Base-by-base conservation (phyloP, 2,888 invertebrate genomes). In the Callimorpha dominula region DNA sequence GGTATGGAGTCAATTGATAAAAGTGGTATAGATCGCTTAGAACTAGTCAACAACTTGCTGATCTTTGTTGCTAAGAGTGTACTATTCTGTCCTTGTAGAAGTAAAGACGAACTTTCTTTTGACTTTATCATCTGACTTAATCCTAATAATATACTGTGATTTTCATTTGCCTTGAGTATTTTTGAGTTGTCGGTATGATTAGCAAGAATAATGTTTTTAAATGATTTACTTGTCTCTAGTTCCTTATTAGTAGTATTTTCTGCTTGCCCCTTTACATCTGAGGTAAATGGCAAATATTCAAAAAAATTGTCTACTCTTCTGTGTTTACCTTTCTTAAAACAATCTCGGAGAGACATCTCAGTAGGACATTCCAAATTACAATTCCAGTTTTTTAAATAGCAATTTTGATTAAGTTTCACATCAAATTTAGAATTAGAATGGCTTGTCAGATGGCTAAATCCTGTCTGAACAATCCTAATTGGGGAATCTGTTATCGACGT, bases 371-470 rank as follows among this genome's bases (percentile, higher is more conserved):
- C 31, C 2, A 31, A 46, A 46, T 68, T 60, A 63, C 40, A 69
- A 69, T 69, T 63, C 62, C 69, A 50, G 3, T 49, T 50, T 12
- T 62, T 50, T n/a, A 69, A 40, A 62, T 63, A 63, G 40, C 62
- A 42, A 15, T 50, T 69, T 62, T 50, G n/a, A 14, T 60, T n/a
- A 50, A 49, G 11, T 62, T 63, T 50, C 40, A 46, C 20, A 11
- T 60, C 46, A 0, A 60, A 9, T 20, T 68, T 60, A 15, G 43
- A 11, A 14, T 54, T 46, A 54, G 54, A 42, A 57, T 68, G n/a
- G 4, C 2, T 46, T 60, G 12, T 9, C 12, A 20, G 20, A 57
- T n/a, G 14, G 14, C 14, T 57, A 68, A 14, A 57, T 69, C n/a
- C 52, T 52, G 7, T 68, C 5, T 31, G 20, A 57, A 43, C 46